Base-by-base conservation (phyloP, 2,113 vertebrate genomes). In the Calidris pugnax region DNA sequence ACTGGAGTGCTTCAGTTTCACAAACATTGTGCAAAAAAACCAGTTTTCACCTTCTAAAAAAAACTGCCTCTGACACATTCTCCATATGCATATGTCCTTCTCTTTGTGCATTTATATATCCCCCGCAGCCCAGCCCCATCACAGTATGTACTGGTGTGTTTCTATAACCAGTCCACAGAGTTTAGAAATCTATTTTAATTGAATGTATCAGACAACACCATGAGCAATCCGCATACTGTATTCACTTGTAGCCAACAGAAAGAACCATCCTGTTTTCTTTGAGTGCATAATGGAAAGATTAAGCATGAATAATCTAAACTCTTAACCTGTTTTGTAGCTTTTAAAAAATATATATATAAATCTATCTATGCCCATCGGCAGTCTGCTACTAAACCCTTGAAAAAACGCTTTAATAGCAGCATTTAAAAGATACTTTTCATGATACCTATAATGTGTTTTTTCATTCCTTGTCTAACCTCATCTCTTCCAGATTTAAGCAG, bases 131-230 rank as follows among this genome's bases (percentile, higher is more conserved):
- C 60, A 27, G 17, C 35, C 60, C 68, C 48, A 8, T 9, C 32
- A 24, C 23, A 19, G 11, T 3, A 8, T 4, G n/a, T 16, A 24
- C 56, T n/a, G 5, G 21, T 2, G 3, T 4, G 19, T 7, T 47
- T 37, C 73, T 17, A 4, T 12, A 27, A 6, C 16, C 23, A 75
- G 33, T 23, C 53, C 12, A n/a, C 45, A 53, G 59, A 67, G 72
- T 45, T 30, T 6, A 45, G 63, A 4, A 28, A 18, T 32, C 10
- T 60, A 16, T 66, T 63, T 43, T 22, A 75, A 32, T 26, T 33
- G 21, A n/a, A 15, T 2, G 1, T 20, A 3, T 26, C 14, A 39
- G 59, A 17, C 30, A 69, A 56, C 84, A 23, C 59, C 21, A 6
- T 1, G 15, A 51, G 24, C 41, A 50, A 17, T 7, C 35, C 53